Conservation (phyloP, 2,888 invertebrate genomes). For the Hypolimnas misippus region DNA sequence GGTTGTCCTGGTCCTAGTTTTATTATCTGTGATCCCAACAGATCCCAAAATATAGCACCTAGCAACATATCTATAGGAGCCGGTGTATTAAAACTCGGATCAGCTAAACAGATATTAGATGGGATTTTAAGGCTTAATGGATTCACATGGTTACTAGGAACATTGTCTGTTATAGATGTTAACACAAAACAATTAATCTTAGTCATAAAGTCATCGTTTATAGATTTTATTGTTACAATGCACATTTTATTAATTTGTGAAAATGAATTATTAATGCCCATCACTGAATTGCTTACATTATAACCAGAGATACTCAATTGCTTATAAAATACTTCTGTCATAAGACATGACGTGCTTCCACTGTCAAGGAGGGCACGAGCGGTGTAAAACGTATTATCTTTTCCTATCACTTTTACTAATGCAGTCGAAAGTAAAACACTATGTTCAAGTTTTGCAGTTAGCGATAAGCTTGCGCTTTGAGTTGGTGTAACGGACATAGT, state of each 20-base stretch:
- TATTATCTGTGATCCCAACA: slow-evolving; percentile 6
- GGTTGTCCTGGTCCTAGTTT: slow-evolving; percentile 4
- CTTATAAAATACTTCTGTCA: slow-evolving; percentile 11
- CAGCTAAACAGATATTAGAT: slow-evolving; percentile 4
- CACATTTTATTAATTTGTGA: slow-evolving; percentile 9
- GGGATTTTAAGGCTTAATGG: slow-evolving; percentile 3
- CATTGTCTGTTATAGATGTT: slow-evolving; percentile 5
- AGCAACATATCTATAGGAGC: background rate
- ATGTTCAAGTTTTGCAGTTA: slow-evolving; percentile 2
- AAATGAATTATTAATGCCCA: slow-evolving; percentile 13
- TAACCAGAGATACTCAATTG: background rate
- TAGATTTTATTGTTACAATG: background rate
- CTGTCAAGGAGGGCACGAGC: slow-evolving; percentile 19
- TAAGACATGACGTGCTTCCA: slow-evolving; percentile 27
- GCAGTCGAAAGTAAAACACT: slow-evolving; percentile 12
- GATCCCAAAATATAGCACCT: slow-evolving; percentile 10
- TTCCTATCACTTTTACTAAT: slow-evolving; percentile 10
- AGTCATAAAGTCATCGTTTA: slow-evolving; percentile 5
- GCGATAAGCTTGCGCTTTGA: slow-evolving; percentile 7
- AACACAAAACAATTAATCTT: slow-evolving; percentile 3
- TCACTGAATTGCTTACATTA: background rate
- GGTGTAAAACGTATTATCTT: background rate
- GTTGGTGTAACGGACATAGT: background rate
- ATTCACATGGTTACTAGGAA: slow-evolving; percentile 7
- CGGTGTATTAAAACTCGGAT: slow-evolving; percentile 6